A percentile compares a stretch with the other conserved stretches of the same genome.
These are phyloP conservation scores for Hemicordylus capensis DNA, from an alignment of 2,113 vertebrate species.

Conservation along the genomic window DNA sequence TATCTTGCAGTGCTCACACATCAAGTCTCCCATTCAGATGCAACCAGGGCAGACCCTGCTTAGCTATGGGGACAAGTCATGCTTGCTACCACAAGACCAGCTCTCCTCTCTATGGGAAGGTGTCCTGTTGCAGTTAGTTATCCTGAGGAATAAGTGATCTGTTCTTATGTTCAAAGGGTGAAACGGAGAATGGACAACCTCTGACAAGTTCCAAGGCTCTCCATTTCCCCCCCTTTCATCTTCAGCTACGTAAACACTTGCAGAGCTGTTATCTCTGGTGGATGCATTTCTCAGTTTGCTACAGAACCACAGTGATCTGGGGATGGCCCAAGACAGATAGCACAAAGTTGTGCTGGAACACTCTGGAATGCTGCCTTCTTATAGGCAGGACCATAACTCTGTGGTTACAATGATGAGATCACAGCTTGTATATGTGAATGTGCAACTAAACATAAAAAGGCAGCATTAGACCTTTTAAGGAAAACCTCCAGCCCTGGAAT, in stretches of 20 bases:
- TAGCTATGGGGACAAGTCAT: too few relatives aligned
- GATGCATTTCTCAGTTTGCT: not conserved
- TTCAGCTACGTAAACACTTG: not conserved
- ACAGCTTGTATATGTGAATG: not conserved
- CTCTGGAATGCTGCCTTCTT: not conserved
- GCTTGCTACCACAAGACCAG: too few relatives aligned
- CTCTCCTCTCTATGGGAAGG: too few relatives aligned
- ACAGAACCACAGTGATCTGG: not conserved
- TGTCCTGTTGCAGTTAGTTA: not conserved
- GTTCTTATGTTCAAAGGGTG: not conserved
- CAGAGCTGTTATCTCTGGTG: not conserved
- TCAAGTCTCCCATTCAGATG: too few relatives aligned
- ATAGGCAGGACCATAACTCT: too few relatives aligned
- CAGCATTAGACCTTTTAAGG: not conserved
- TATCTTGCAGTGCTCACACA: too few relatives aligned
- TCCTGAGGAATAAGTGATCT: not conserved
- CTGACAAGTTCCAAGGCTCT: not conserved
- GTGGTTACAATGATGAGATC: not conserved
- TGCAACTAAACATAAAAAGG: not conserved
- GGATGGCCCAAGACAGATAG: not conserved
- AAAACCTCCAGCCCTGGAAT: not conserved
- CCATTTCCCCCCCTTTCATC: too few relatives aligned
- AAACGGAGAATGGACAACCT: too few relatives aligned
- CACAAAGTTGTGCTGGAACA: too few relatives aligned
- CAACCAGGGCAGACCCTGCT: too few relatives aligned